Conservation (phyloP, 2,888 invertebrate species). For the Ectobius pallidus region DNA sequence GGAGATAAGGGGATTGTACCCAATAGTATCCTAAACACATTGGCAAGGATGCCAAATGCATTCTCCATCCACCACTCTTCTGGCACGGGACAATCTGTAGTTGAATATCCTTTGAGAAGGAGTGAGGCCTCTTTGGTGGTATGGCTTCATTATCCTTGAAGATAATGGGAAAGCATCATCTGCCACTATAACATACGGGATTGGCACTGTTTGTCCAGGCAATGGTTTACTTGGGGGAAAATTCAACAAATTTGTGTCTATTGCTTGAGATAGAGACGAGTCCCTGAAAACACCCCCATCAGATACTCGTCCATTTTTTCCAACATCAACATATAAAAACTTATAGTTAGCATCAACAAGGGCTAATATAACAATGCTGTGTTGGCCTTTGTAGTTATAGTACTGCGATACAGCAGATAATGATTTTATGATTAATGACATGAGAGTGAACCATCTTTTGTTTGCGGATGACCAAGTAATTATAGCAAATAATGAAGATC, state of each 20-base stretch:
- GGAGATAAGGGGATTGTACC: no score
- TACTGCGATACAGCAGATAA: constrained; percentile 43
- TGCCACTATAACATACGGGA: constrained; percentile 32
- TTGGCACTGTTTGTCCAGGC: constrained; percentile 11
- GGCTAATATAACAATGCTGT: constrained; percentile 33
- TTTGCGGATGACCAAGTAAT: no score
- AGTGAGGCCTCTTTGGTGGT: constrained; percentile 36
- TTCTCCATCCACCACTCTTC: no score
- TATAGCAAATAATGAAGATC: no score
- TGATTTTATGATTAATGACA: no score
- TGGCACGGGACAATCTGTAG: no score
- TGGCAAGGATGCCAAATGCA: no score
- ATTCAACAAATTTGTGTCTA: no score
- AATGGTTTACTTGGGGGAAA: no score
- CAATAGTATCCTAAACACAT: no score
- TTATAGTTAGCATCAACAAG: constrained; percentile 44
- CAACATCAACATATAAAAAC: constrained; percentile 45
- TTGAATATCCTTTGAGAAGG: constrained; percentile 41
- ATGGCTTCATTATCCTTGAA: constrained; percentile 34
- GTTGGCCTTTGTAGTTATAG: constrained; percentile 44
- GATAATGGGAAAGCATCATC: constrained; percentile 39
- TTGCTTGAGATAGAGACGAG: constrained; percentile 17
- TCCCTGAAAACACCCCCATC: constrained; percentile 39
- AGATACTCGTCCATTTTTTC: constrained; percentile 45
- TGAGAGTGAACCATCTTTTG: no score